Base-by-base conservation (phyloP, 2,797 vertebrate species). In the Clarias platycephalus region DNA sequence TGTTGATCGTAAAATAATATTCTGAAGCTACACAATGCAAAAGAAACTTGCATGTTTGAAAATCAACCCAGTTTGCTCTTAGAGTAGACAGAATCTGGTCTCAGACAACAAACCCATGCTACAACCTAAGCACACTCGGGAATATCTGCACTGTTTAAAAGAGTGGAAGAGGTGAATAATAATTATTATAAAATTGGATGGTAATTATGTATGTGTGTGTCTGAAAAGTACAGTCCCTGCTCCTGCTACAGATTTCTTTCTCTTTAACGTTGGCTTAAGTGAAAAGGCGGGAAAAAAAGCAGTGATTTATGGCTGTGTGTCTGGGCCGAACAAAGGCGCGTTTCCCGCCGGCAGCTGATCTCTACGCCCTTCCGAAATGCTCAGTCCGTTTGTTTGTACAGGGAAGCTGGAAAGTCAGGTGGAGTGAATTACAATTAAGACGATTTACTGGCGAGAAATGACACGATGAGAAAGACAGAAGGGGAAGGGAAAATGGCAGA, bases 261-360 rank as follows among this genome's bases (percentile, higher is more conserved):
- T 67, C 57, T 80, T 58, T 44, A 26, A 62, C 55, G 28, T 18
- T 77, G 62, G 67, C 31, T 85, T 57, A 62, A 75, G 78, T 62
- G n/a, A 85, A 53, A 77, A 71, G 55, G 80, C 20, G 26, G 55
- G 62, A 13, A 71, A 34, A 78, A 82, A 85, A 82, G 71, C 71
- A 68, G 87, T 81, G 84, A 89, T 86, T 88, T 86, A 84, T 85
- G 66, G 64, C 62, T 77, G 62, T 44, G 80, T 37, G 80, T 85
- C 75, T 67, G 53, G 81, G 81, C 31, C 22, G 68, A 24, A 81
- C 57, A 55, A 66, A 85, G 84, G 64, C 71, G 31, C 80, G 60
- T 86, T 86, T 88, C 84, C 87, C 72, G 66, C 84, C 72, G 68
- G 66, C 72, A 71, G 76, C 84, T 83, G 85, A 82, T 82, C 84